Percentiles rank a stretch among this genome's conserved stretches.
phyloP scores from a whole-genome alignment of 2,113 vertebrate species.

The Mustela lutreola region DNA sequence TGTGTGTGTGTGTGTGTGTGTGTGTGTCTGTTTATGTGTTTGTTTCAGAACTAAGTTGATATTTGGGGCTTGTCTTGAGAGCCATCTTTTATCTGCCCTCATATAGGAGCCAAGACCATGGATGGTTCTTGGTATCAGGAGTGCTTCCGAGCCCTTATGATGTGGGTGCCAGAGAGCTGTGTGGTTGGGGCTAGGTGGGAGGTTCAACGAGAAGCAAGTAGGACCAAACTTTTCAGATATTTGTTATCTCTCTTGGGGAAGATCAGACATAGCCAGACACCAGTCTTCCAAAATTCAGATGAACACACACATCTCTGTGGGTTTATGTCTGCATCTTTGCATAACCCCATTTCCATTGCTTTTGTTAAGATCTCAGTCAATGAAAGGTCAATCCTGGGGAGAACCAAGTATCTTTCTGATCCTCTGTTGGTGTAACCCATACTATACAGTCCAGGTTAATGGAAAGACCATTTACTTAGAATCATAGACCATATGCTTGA shows the following conservation, averaged over 20 bases:
- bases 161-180: background rate
- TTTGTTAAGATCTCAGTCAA: background rate
- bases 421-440: background rate
- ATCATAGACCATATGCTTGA: background rate
- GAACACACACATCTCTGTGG: background rate
- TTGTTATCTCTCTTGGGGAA: background rate
- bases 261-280: background rate
- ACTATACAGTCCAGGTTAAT: background rate
- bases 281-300: background rate
- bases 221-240: background rate
- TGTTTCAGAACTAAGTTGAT: slow-evolving; percentile 9
- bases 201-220: background rate
- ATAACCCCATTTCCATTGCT: background rate
- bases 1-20: background rate
- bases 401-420: background rate
- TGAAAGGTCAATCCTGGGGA: background rate
- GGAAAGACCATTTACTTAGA: background rate
- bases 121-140: background rate
- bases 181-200: background rate
- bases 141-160: background rate
- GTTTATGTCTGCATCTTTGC: fast-evolving
- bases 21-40: background rate
- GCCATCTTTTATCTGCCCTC: slow-evolving; percentile 8
- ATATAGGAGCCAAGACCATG: background rate
- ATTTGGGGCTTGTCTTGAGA: slow-evolving; percentile 41